These are phyloP conservation scores for Mamestra configurata DNA, from an alignment of 1,140 invertebrate genomes.

Conservation along the genomic window DNA sequence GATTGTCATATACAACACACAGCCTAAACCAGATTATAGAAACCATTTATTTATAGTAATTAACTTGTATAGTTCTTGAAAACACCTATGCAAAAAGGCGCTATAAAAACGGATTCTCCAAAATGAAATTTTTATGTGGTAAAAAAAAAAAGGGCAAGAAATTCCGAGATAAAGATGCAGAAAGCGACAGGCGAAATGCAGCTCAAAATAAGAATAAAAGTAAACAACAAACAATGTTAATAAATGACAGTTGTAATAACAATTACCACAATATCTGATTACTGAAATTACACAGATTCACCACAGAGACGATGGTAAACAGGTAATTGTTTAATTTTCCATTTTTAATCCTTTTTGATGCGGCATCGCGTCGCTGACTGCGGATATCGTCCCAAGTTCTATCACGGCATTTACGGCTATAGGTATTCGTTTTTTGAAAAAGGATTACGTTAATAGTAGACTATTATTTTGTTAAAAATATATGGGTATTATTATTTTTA, in stretches of 20 bases:
- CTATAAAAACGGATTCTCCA: no score
- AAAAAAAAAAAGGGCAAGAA: no score
- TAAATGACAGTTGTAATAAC: slow-evolving; percentile 28
- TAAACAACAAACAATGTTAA: slow-evolving; percentile 34
- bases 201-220: slow-evolving; percentile 13
- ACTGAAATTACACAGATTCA: slow-evolving; percentile 30
- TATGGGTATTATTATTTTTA: not conserved
- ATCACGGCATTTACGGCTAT: not conserved
- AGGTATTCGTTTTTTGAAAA: not conserved
- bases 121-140: no score
- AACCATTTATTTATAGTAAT: no score
- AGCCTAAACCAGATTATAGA: no score
- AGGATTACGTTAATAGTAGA: not conserved
- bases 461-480: no score
- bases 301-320: slow-evolving; percentile 5
- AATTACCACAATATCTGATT: slow-evolving; percentile 31
- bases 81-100: no score
- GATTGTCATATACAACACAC: no score
- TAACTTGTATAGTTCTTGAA: no score
- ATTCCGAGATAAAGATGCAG: not conserved
- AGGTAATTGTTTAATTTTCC: slow-evolving; percentile 32
- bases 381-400: not conserved
- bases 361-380: not conserved
- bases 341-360: not conserved
- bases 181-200: not conserved